phyloP scores from a whole-genome alignment of 2,888 invertebrate species.

The Crioceris asparagi region DNA sequence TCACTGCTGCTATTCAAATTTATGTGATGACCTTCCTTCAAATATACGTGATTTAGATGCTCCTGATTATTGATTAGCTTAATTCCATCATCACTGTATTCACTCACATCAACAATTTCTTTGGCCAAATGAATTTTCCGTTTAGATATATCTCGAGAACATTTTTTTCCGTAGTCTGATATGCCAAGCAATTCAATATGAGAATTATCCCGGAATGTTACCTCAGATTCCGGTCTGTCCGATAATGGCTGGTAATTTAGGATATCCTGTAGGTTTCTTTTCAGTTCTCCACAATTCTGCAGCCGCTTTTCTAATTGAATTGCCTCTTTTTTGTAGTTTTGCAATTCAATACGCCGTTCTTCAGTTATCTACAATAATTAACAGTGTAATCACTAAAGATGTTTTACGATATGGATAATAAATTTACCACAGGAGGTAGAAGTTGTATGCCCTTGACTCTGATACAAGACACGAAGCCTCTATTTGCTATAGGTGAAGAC shows the following conservation, averaged over 20 bases:
- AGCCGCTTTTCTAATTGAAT: slow-evolving; percentile 52
- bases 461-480: slow-evolving; percentile 55
- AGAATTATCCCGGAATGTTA: too few relatives aligned
- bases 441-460: slow-evolving; percentile 63
- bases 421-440: slow-evolving; percentile 64
- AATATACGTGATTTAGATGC: neutral
- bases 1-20: slow-evolving; percentile 2
- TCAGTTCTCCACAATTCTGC: slow-evolving; percentile 36
- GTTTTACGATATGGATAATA: neutral
- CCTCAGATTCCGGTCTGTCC: too few relatives aligned
- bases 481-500: too few relatives aligned
- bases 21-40: neutral
- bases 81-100: slow-evolving; percentile 24
- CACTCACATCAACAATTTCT: slow-evolving; percentile 28
- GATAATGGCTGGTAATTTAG: neutral
- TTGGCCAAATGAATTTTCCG: slow-evolving; percentile 23
- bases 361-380: slow-evolving; percentile 49
- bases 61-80: slow-evolving; percentile 7
- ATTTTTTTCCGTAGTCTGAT: too few relatives aligned
- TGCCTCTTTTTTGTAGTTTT: slow-evolving; percentile 55
- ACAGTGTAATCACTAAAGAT: neutral
- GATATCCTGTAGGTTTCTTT: slow-evolving; percentile 25
- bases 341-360: slow-evolving; percentile 53
- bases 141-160: too few relatives aligned
- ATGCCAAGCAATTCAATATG: too few relatives aligned